Conservation (phyloP, 2,888 invertebrate genomes). For the Calameuta idolon region DNA sequence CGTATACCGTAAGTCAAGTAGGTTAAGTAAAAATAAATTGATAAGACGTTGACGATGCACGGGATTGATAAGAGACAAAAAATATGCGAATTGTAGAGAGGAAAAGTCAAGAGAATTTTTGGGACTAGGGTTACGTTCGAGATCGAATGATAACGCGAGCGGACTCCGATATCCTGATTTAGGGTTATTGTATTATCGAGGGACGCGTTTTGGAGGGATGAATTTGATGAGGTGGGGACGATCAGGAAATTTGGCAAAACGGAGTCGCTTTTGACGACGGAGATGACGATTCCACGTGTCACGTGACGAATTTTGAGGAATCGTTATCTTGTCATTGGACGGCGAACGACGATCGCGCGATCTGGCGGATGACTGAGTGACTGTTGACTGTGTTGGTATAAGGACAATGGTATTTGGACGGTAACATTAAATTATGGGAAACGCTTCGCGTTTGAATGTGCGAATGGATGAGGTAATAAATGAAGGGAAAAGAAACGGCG, state of each 20-base stretch:
- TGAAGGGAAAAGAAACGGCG: not conserved
- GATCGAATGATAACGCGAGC: not conserved
- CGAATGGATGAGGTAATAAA: not conserved
- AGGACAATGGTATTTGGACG: not conserved
- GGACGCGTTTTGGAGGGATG: not conserved
- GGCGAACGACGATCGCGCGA: not conserved
- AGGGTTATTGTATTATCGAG: not conserved
- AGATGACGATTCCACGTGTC: not conserved
- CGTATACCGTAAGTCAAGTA: not conserved
- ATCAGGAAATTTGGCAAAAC: not conserved
- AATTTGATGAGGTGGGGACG: not conserved
- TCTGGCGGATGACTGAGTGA: not conserved
- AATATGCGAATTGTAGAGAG: not conserved
- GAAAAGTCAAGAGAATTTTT: not conserved
- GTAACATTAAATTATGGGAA: not conserved
- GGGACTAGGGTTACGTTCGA: not conserved
- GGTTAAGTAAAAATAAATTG: not conserved
- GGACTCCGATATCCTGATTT: too few species aligned
- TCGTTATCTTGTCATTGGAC: not conserved
- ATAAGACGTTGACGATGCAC: not conserved
- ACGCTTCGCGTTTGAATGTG: too few species aligned
- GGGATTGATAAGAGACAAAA: not conserved
- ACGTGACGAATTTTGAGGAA: not conserved
- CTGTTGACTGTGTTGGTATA: not conserved
- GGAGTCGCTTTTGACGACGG: not conserved